Evolutionary conservation across 2,888 invertebrate genomes (phyloP).

Genomic region (Drosophila seclusa): DNA sequence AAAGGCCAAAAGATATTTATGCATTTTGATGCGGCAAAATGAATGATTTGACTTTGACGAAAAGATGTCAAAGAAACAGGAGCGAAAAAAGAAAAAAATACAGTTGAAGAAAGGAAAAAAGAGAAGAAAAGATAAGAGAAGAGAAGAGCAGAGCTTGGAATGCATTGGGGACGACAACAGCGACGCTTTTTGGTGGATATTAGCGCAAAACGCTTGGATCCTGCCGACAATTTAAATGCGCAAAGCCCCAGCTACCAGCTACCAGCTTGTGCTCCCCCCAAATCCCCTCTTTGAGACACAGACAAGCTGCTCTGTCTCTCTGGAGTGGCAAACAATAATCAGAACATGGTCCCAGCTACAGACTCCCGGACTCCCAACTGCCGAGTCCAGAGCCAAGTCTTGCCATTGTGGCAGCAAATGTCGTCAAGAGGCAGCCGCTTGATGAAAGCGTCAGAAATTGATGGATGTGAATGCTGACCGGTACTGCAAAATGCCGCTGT

Average conservation of each 20-base stretch:
- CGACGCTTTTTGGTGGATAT: constrained; percentile 73
- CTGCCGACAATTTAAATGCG: constrained; percentile 80
- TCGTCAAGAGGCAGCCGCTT: constrained; percentile 62
- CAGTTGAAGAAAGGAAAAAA: constrained; percentile 4
- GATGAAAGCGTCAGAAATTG: constrained; percentile 84
- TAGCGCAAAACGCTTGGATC: constrained; percentile 80
- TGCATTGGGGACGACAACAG: constrained; percentile 66
- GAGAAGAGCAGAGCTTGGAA: constrained; percentile 38
- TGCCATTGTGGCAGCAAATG: constrained; percentile 69
- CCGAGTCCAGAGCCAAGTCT: constrained; percentile 6
- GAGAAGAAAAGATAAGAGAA: constrained; percentile 15
- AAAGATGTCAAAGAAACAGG: constrained; percentile 79
- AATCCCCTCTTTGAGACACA: neutral
- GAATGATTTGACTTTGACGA: constrained; percentile 84
- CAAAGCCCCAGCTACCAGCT: constrained; percentile 24
- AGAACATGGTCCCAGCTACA: constrained; percentile 60
- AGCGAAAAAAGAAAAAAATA: constrained; percentile 1
- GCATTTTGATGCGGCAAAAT: constrained; percentile 83
- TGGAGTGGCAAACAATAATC: constrained; percentile 74
- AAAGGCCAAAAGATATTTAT: constrained; percentile 73
- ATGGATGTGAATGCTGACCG: constrained; percentile 78
- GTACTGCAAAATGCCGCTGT: constrained; percentile 44
- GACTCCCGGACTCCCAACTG: neutral
- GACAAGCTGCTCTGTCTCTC: constrained; percentile 38
- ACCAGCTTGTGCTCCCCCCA: constrained; percentile 25